Evolutionary conservation across 1,140 invertebrate species (phyloP).

Genomic region (Heliothis subflexa): DNA sequence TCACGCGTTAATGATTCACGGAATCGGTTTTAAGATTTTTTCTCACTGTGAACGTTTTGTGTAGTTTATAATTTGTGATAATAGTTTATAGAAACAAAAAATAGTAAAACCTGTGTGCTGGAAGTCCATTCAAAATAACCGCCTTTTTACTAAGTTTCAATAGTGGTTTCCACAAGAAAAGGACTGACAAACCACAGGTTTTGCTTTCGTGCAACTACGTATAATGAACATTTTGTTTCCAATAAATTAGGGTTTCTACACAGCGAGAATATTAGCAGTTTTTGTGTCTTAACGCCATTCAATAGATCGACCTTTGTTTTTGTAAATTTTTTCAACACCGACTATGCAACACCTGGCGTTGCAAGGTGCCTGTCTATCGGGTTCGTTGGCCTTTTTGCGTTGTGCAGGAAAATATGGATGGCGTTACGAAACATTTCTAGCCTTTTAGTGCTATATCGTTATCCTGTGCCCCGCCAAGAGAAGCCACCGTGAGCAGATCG

Average conservation of each 20-base stretch:
- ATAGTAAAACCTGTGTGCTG: constrained; percentile 32
- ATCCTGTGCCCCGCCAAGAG: constrained; percentile 63
- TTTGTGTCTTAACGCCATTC: constrained; percentile 54
- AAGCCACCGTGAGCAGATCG: constrained; percentile 67
- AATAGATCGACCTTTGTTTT: constrained; percentile 46
- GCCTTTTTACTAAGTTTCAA: neutral
- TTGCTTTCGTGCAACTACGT: constrained; percentile 37
- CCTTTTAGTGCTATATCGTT: constrained; percentile 52
- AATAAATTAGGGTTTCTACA: constrained; percentile 42
- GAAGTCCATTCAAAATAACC: constrained; percentile 21
- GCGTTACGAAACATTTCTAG: constrained; percentile 53
- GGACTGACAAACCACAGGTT: neutral
- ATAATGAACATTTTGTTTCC: constrained; percentile 31
- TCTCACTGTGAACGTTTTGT: constrained; percentile 40
- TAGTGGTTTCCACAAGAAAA: too few species aligned
- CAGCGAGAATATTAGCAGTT: constrained; percentile 35
- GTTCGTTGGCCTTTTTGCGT: constrained; percentile 44
- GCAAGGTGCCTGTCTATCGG: constrained; percentile 33
- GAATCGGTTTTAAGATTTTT: constrained; percentile 43
- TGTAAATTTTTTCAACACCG: constrained; percentile 35
- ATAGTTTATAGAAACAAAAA: constrained; percentile 15
- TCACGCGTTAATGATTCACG: constrained; percentile 44
- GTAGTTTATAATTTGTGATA: constrained; percentile 44
- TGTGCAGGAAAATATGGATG: constrained; percentile 50
- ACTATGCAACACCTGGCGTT: constrained; percentile 44